Evolutionary conservation across 2,888 invertebrate genomes (phyloP).

Genomic region (Balanococcus diminutus): DNA sequence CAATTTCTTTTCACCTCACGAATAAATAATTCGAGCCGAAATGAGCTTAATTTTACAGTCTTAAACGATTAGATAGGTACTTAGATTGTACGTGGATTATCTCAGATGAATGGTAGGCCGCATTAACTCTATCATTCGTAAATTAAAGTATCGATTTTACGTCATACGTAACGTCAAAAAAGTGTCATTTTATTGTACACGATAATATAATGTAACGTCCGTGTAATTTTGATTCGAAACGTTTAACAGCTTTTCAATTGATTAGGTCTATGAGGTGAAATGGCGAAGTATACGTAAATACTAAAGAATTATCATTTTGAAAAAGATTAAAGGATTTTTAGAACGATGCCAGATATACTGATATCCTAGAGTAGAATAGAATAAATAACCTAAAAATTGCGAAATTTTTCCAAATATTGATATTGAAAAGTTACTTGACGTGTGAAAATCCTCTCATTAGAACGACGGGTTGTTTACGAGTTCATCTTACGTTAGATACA

Average conservation of each 20-base stretch:
- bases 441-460: background rate
- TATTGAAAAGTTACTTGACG: background rate
- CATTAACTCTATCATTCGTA: constrained; percentile 25
- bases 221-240: constrained; percentile 33
- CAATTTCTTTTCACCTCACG: constrained; percentile 8
- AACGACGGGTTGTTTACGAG: background rate
- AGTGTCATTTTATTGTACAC: constrained; percentile 7
- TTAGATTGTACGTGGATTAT: background rate
- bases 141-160: constrained; percentile 32
- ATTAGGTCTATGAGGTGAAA: background rate
- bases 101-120: background rate
- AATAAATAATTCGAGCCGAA: background rate
- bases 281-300: too few relatives aligned
- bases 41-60: background rate
- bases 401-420: background rate
- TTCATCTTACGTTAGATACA: background rate
- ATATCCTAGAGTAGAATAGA: background rate
- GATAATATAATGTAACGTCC: background rate
- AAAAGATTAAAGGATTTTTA: background rate
- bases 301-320: background rate
- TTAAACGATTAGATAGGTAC: constrained; percentile 18
- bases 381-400: background rate
- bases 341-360: background rate
- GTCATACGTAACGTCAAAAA: background rate
- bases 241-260: background rate